Evolutionary conservation across 1,140 invertebrate species (phyloP), one percentile per base, ranked within the genome.

Genomic region (Philaenus spumarius): DNA sequence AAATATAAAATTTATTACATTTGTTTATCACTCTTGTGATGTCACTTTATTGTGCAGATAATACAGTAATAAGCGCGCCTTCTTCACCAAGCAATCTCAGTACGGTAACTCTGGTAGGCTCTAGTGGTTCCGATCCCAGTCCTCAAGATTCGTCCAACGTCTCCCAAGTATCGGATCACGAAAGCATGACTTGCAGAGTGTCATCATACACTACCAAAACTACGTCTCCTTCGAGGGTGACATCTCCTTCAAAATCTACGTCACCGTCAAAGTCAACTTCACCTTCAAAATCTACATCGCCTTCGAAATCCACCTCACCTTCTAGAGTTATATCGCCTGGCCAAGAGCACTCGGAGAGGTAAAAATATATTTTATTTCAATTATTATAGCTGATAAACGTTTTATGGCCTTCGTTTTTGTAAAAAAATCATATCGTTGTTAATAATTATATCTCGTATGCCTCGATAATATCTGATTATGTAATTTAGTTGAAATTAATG

Each of bases 31-130:
- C n/a, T n/a, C n/a, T n/a, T n/a, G n/a, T n/a, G n/a, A n/a, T n/a
- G n/a, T n/a, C n/a, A n/a, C 26, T 30, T 62, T 63, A 19, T 62
- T 59, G 64, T 63, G 15, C 59, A 73, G 73, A 75, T 62, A 66
- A 69, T 23, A 73, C 71, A 22, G 70, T 75, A 5, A 60, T 76
- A 7, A 83, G 80, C 67, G 77, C 77, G 19, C 81, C 83, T 39
- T 82, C 83, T 0, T 87, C 86, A 0, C 85, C 85, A 0, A 83
- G 85, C 34, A 86, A 84, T 55, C 67, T 86, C 1, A 87, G 84
- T 64, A 83, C 83, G 2, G 80, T 84, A 9, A 89, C 86, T 2
- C 67, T 88, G 48, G 81, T 87, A 1, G 84, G 81, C 4, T 48
- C 45, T 9, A 34, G 24, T 34, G 58, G 61, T 15, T 77, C 76